A percentile compares a stretch with the other conserved stretches of the same genome.
Conservation (phyloP, 2,888 invertebrate species). For the Diaphora mendica region DNA sequence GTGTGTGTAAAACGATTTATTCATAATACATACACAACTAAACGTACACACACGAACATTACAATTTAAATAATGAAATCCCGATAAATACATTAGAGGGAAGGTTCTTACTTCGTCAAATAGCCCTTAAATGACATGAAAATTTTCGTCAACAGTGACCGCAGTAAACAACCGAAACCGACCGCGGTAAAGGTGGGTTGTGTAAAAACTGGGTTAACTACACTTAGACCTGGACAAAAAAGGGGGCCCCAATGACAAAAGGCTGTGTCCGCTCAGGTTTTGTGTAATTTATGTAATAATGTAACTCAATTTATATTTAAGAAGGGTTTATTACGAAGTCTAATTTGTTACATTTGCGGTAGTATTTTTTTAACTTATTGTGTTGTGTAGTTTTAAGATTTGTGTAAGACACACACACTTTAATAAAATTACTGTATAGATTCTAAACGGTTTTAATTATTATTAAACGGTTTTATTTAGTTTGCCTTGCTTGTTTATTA, state of each 20-base stretch:
- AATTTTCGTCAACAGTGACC: slow-evolving; percentile 16
- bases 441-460: not conserved
- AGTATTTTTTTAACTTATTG: not conserved
- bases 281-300: slow-evolving; percentile 23
- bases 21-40: not conserved
- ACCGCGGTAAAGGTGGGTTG: slow-evolving; percentile 21
- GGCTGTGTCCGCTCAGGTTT: slow-evolving; percentile 12
- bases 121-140: slow-evolving; percentile 6
- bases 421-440: no score
- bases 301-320: slow-evolving; percentile 14
- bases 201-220: slow-evolving; percentile 24
- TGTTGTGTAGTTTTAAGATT: not conserved
- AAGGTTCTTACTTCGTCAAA: slow-evolving; percentile 3
- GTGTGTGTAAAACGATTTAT: no score
- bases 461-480: no score
- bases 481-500: no score
- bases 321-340: slow-evolving; percentile 13
- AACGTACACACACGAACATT: not conserved
- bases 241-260: slow-evolving; percentile 6
- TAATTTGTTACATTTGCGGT: not conserved
- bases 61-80: not conserved
- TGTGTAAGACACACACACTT: not conserved
- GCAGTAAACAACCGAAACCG: slow-evolving; percentile 15
- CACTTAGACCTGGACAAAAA: slow-evolving; percentile 15
- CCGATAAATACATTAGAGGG: slow-evolving; percentile 14